Conservation (phyloP, 1,140 invertebrate species). For the Planococcus citri region DNA sequence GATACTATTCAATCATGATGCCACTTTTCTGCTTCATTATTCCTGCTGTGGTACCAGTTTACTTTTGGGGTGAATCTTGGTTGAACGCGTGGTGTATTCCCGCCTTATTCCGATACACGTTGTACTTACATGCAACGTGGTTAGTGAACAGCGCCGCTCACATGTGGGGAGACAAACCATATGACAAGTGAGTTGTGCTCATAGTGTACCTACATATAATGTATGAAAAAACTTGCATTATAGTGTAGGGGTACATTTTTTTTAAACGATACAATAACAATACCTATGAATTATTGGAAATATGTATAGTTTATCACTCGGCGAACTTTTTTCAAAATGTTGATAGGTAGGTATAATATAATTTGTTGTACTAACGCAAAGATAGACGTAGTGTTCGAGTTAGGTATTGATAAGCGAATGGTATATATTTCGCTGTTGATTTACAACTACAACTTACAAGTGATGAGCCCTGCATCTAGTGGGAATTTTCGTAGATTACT, state of each 20-base stretch:
- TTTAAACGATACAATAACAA: background rate
- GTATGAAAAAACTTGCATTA: background rate
- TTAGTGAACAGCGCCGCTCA: conserved; percentile 91
- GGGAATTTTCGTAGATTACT: no score
- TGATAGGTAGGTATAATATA: no score
- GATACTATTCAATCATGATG: conserved; percentile 72
- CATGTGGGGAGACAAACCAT: conserved; percentile 79
- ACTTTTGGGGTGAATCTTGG: conserved; percentile 70
- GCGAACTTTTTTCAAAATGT: no score
- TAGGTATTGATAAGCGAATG: no score
- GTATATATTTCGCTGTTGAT: no score
- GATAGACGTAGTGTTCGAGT: no score
- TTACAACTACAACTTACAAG: no score
- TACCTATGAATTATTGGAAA: no score
- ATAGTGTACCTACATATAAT: no score
- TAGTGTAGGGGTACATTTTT: background rate
- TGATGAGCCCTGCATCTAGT: no score
- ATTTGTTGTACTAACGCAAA: no score
- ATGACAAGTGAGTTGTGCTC: conserved; percentile 63
- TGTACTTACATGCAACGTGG: conserved; percentile 87
- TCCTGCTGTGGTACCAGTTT: conserved; percentile 70
- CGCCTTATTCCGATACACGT: conserved; percentile 70
- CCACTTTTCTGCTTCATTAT: conserved; percentile 71
- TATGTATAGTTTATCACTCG: no score
- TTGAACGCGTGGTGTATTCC: conserved; percentile 68